Evolutionary conservation across 2,888 invertebrate species (phyloP).

Genomic region (Adineta ricciae): DNA sequence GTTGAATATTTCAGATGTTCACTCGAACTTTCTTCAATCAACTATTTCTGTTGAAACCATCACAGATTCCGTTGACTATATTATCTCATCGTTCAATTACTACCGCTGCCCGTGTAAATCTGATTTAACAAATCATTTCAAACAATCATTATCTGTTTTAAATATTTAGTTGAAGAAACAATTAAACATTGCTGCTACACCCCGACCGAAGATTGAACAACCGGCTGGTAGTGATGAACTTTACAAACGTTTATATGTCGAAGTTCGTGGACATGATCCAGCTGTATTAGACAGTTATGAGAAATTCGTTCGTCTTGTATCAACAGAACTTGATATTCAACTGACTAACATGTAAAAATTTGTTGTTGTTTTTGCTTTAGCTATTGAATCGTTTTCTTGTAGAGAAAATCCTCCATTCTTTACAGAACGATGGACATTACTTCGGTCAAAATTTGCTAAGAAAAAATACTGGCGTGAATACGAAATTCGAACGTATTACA

Average conservation of each 20-base stretch:
- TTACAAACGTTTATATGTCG: constrained; percentile 62
- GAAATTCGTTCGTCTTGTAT: constrained; percentile 69
- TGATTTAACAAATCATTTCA: not conserved
- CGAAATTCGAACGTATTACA: constrained; percentile 81
- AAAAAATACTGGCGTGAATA: constrained; percentile 91
- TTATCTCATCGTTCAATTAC: not conserved
- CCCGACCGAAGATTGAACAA: not conserved
- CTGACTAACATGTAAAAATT: constrained; percentile 41
- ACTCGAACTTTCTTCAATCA: not conserved
- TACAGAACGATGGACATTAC: constrained; percentile 33
- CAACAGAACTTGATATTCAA: constrained; percentile 68
- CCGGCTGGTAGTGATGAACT: constrained; percentile 18
- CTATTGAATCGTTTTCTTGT: not conserved
- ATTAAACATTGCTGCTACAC: not conserved
- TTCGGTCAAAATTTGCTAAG: constrained; percentile 54
- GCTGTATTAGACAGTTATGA: constrained; percentile 78
- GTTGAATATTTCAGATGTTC: not conserved
- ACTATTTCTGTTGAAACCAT: not conserved
- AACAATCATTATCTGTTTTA: not conserved
- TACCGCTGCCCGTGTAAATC: not conserved
- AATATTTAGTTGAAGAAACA: not conserved
- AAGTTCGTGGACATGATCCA: constrained; percentile 74
- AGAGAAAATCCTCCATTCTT: constrained; percentile 34
- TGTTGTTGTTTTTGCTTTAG: constrained; percentile 33
- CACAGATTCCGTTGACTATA: not conserved